Base-by-base conservation (phyloP, 2,888 invertebrate species). In the Caenorhabditis afra region DNA sequence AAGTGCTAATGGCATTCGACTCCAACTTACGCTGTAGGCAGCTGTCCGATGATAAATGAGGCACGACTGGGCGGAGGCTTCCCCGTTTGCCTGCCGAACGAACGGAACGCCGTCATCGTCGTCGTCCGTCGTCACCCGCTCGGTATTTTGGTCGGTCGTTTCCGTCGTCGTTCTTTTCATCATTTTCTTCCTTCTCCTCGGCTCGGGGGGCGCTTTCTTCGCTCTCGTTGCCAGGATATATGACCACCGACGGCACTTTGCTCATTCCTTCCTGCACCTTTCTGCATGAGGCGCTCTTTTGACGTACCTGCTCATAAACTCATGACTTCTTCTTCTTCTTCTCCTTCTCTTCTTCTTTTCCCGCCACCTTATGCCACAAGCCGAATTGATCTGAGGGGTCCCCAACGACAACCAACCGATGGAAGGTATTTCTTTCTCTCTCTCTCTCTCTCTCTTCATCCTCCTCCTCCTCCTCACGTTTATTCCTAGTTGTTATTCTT, bases 401-500 rank as follows among this genome's bases (percentile, higher is more conserved):
- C 29, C 29, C 29, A 29, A 29, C 64, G 64, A 64, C 64, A 64
- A 64, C 29, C 64, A 64, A 64, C 29, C 11, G 18, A 44, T n/a
- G 59, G 53, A 64, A 64, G 64, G 64, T 52, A 29, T 29, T 29
- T 29, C 29, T 29, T 7, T 29, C 29, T 29, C 29, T 29, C 29
- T 29, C 29, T 29, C 29, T 41, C 41, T 41, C 41, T 41, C 41
- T 41, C 41, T 41, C 41, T 41, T 11, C 11, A 4, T 41, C 41
- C 11, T 11, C 12, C 20, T 16, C 29, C 22, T 23, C 44, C 18
- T 44, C 16, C 14, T 16, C 66, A 58, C 65, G 58, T 65, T 74
- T 74, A 66, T 74, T 44, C 49, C 55, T 66, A 65, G 61, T 74
- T 74, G 52, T 74, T 66, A 66, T 66, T 66, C 59, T 66, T 74